Conservation (phyloP, 2,888 invertebrate genomes). For the Synergus itoensis region DNA sequence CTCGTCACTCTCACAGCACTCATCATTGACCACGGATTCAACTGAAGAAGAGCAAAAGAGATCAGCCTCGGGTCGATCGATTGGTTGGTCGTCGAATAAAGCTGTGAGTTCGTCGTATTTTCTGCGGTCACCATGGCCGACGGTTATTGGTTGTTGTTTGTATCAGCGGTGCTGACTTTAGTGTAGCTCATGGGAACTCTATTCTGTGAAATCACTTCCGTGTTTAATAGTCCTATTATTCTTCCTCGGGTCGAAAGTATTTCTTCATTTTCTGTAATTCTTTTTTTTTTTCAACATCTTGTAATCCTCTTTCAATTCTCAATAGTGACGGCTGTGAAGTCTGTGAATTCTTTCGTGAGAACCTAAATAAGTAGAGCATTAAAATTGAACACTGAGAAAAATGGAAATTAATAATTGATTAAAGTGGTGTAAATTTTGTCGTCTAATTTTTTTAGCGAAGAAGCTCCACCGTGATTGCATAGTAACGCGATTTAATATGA, state of each 20-base stretch:
- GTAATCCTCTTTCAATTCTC: neutral
- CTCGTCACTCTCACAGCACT: conserved; percentile 52
- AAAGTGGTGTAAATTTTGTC: no score
- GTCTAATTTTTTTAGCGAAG: no score
- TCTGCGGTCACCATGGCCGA: conserved; percentile 66
- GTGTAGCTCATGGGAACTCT: conserved; percentile 63
- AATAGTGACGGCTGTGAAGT: neutral
- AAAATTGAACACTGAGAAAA: neutral
- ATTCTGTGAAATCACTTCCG: conserved; percentile 58
- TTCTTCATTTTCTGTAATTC: neutral
- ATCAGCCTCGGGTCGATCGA: conserved; percentile 35
- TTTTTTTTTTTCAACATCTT: neutral
- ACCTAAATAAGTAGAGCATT: neutral
- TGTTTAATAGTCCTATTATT: conserved; percentile 39
- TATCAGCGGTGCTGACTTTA: conserved; percentile 51
- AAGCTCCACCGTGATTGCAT: no score
- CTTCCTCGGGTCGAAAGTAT: conserved; percentile 1
- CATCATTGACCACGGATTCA: conserved; percentile 48
- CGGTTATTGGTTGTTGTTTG: conserved; percentile 66
- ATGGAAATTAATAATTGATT: neutral
- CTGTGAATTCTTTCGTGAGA: neutral
- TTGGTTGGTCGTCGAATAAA: conserved; percentile 38
- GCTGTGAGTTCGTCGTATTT: conserved; percentile 48
- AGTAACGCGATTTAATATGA: neutral
- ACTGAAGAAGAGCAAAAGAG: conserved; percentile 53